Evolutionary conservation across 2,888 invertebrate species (phyloP).

Genomic region (Aspidiotus destructor): DNA sequence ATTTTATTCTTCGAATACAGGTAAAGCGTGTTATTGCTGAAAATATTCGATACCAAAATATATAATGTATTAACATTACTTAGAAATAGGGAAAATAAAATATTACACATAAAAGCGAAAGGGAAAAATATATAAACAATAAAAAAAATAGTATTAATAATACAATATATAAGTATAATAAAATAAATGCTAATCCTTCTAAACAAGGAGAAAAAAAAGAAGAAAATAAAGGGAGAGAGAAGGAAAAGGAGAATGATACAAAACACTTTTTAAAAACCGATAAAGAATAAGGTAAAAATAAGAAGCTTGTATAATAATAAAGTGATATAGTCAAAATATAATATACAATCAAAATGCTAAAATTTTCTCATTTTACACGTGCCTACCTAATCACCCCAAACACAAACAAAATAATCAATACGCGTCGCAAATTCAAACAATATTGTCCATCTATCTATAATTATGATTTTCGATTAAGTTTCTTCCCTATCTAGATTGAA

Average conservation of each 20-base stretch:
- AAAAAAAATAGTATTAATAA: conserved; percentile 24
- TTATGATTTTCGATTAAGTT: not conserved
- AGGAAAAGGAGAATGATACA: not conserved
- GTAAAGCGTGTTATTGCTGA: conserved; percentile 32
- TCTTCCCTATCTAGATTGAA: not conserved
- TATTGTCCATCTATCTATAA: too few species aligned
- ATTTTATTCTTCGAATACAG: conserved; percentile 28
- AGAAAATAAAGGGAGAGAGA: not conserved
- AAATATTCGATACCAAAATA: conserved; percentile 29
- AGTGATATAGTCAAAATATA: not conserved
- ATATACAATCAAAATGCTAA: conserved; percentile 23
- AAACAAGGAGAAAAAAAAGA: conserved; percentile 23
- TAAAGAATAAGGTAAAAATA: conserved; percentile 20
- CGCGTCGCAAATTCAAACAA: too few species aligned
- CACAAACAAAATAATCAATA: conserved; percentile 11
- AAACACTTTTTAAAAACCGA: conserved; percentile 19
- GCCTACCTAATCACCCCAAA: conserved; percentile 3
- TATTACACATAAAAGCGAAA: conserved; percentile 30
- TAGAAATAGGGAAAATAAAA: conserved; percentile 27
- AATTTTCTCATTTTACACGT: conserved; percentile 10
- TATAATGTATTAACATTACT: conserved; percentile 22
- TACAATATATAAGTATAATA: not conserved
- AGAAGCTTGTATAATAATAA: not conserved
- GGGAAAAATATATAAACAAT: conserved; percentile 30
- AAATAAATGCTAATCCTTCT: conserved; percentile 28